phyloP scores from a whole-genome alignment of 2,113 vertebrate genomes.

The Actenoides hombroni region DNA sequence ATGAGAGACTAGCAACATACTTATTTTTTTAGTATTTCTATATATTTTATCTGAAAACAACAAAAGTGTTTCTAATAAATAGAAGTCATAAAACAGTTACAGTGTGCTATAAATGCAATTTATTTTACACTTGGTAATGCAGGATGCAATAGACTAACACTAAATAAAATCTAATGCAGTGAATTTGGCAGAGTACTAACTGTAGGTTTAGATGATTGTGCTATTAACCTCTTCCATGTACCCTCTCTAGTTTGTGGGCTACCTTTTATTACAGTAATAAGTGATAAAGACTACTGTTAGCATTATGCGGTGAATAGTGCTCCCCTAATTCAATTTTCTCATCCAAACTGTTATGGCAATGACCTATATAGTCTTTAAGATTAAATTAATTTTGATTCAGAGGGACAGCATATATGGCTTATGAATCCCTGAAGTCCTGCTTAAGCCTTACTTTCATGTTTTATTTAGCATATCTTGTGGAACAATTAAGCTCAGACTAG shows the following conservation, averaged over 20 bases:
- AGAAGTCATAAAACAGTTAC: constrained; percentile 11
- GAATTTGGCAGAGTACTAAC: constrained; percentile 16
- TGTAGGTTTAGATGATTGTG: not conserved
- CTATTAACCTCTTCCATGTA: constrained; percentile 34
- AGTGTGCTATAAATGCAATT: constrained; percentile 25
- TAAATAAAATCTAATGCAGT: constrained; percentile 60
- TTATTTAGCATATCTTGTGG: not conserved
- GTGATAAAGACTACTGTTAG: not conserved
- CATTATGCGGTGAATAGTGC: not conserved
- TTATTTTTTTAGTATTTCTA: not conserved
- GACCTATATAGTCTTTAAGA: not conserved
- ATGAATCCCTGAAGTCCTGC: not conserved
- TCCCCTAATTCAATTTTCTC: not conserved
- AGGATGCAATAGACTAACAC: constrained; percentile 22
- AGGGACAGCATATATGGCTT: not conserved
- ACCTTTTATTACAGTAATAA: constrained; percentile 47
- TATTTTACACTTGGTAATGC: constrained; percentile 25
- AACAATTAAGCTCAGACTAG: not conserved
- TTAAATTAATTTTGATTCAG: constrained; percentile 17
- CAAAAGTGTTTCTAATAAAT: constrained; percentile 30
- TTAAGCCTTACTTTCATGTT: not conserved
- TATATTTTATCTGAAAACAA: not conserved
- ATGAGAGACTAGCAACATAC: not conserved
- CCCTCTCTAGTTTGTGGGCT: constrained; percentile 24
- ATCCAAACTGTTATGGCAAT: not conserved